These are phyloP conservation scores for Habroteleia sp. DNA, from an alignment of 2,888 invertebrate species.

Conservation along the genomic window DNA sequence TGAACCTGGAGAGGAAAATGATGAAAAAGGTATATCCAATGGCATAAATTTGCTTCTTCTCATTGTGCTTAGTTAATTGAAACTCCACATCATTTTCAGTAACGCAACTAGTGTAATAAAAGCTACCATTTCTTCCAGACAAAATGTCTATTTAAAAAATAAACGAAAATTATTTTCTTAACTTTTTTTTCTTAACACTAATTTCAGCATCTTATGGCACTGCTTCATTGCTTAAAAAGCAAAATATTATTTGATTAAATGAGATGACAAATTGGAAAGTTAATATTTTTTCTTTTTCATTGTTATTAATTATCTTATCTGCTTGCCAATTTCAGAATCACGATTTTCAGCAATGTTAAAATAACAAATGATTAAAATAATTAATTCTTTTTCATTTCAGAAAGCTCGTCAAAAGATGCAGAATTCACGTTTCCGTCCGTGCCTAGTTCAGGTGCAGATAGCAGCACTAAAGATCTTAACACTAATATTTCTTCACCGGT, in stretches of 20 bases:
- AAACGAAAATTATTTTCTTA: too few relatives aligned
- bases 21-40: conserved; percentile 28
- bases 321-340: too few relatives aligned
- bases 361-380: too few relatives aligned
- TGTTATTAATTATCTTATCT: too few relatives aligned
- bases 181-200: too few relatives aligned
- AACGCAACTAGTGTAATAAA: too few relatives aligned
- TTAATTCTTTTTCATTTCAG: too few relatives aligned
- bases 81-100: too few relatives aligned
- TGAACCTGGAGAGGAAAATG: conserved; percentile 28
- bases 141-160: not conserved
- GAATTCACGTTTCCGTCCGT: conserved; percentile 71
- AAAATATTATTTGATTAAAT: conserved; percentile 14
- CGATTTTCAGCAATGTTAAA: not conserved
- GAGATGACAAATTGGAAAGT: conserved; percentile 59
- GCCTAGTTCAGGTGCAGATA: conserved; percentile 64
- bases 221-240: conserved; percentile 5
- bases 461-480: conserved; percentile 44
- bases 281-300: too few relatives aligned
- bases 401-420: conserved; percentile 58
- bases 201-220: conserved; percentile 20
- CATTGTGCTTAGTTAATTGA: too few relatives aligned
- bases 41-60: conserved; percentile 4
- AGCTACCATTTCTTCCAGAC: too few relatives aligned
- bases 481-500: conserved; percentile 56